Percentiles rank a stretch among this genome's conserved stretches.
Evolutionary conservation across 2,888 invertebrate species (phyloP).

Genomic region (Romanomermis culicivorax): DNA sequence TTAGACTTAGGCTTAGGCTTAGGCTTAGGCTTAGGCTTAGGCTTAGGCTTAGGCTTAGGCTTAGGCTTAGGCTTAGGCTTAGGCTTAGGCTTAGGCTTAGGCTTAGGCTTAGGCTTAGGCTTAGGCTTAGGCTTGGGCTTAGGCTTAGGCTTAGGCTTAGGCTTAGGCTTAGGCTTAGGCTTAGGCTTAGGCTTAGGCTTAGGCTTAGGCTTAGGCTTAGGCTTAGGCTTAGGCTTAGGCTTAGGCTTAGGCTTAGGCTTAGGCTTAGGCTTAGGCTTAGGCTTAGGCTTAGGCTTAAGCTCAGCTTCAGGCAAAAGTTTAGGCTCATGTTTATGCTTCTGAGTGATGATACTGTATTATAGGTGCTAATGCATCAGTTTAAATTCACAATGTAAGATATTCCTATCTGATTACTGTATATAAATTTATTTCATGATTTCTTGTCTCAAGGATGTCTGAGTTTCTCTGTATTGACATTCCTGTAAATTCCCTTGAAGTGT

Average conservation of each 20-base stretch:
- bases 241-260: conserved; percentile 11
- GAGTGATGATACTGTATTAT: too few species aligned
- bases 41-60: conserved; percentile 11
- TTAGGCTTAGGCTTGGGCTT: conserved; percentile 12
- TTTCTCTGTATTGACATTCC: too few species aligned
- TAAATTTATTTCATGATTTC: too few species aligned
- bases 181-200: conserved; percentile 14
- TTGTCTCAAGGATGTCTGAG: too few species aligned
- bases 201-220: conserved; percentile 15
- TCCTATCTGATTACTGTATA: too few species aligned
- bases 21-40: conserved; percentile 11
- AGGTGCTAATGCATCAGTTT: too few species aligned
- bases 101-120: conserved; percentile 9
- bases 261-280: conserved; percentile 12
- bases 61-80: conserved; percentile 8
- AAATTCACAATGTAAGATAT: too few species aligned
- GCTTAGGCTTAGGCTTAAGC: too few species aligned
- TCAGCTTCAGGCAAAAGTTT: too few species aligned
- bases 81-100: conserved; percentile 10
- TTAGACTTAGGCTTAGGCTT: conserved; percentile 9
- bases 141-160: conserved; percentile 14
- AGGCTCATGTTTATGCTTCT: too few species aligned
- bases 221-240: conserved; percentile 12
- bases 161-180: conserved; percentile 14
- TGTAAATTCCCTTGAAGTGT: too few species aligned